Evolutionary conservation across 2,888 invertebrate genomes (phyloP).

Genomic region (Pseudanteris insignis): DNA sequence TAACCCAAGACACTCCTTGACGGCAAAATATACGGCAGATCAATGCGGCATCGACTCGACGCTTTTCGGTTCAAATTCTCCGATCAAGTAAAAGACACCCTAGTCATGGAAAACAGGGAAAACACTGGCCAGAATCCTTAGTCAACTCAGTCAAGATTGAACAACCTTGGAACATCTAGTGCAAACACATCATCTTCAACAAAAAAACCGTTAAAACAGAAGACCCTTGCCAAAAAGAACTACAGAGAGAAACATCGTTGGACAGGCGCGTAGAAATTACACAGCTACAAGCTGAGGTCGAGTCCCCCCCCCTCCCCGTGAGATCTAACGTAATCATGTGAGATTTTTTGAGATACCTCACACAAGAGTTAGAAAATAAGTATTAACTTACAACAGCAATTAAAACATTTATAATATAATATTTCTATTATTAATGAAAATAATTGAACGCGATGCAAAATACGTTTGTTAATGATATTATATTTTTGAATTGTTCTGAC

Average conservation of each 20-base stretch:
- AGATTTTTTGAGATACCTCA: too few species aligned
- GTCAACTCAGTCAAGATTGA: neutral
- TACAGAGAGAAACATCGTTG: neutral
- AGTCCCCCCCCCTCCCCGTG: too few species aligned
- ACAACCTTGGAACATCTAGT: neutral
- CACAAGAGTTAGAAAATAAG: too few species aligned
- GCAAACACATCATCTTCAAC: too few species aligned
- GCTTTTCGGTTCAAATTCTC: conserved; percentile 1
- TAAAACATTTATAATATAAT: too few species aligned
- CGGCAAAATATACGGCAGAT: conserved; percentile 2
- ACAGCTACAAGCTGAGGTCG: neutral
- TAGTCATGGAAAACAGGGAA: too few species aligned
- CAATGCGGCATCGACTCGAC: neutral
- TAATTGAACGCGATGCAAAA: too few species aligned
- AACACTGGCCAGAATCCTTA: neutral
- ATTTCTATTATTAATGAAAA: too few species aligned
- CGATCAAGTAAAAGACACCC: neutral
- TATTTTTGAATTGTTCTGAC: too few species aligned
- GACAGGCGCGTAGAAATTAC: neutral
- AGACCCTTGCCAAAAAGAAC: neutral
- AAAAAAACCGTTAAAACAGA: neutral
- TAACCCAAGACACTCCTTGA: neutral
- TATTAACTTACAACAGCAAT: too few species aligned
- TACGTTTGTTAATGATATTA: too few species aligned
- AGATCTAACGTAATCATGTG: too few species aligned